A percentile compares a stretch with the other conserved stretches of the same genome.
Evolutionary conservation across 1,140 invertebrate species (phyloP).

Genomic region (Tigriopus japonicus): DNA sequence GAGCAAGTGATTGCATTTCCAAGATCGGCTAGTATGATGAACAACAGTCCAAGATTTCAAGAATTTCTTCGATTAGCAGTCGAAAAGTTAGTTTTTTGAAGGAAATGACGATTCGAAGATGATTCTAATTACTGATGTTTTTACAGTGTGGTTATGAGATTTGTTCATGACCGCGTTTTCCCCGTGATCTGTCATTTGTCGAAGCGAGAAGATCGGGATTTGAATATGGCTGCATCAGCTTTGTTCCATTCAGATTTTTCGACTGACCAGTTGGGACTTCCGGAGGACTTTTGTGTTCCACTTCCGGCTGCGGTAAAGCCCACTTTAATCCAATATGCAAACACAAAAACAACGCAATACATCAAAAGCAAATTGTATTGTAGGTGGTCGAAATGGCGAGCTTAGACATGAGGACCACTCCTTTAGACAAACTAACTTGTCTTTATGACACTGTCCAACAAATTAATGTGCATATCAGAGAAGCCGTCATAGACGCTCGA

Average conservation of each 20-base stretch:
- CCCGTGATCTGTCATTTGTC: conserved; percentile 5
- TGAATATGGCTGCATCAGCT: background rate
- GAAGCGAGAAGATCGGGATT: background rate
- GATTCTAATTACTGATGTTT: background rate
- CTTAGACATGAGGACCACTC: conserved; percentile 6
- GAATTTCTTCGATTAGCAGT: background rate
- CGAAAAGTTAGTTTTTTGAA: background rate
- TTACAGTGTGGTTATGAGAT: background rate
- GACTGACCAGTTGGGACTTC: conserved; percentile 1
- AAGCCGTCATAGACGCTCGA: conserved; percentile 1
- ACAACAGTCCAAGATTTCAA: conserved; percentile 7
- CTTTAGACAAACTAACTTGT: conserved; percentile 4
- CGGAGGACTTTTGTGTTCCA: conserved; percentile 11
- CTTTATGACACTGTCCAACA: conserved; percentile 7
- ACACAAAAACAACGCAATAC: background rate
- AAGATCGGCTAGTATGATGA: background rate
- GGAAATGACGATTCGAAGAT: background rate
- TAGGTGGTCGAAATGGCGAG: conserved; percentile 4
- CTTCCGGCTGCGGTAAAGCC: conserved; percentile 5
- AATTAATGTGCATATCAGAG: background rate
- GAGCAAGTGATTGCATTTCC: conserved; percentile 10
- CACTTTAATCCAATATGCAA: too few relatives aligned
- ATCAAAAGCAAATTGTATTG: background rate
- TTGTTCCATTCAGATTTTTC: background rate
- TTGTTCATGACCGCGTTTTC: conserved; percentile 8